A percentile compares a stretch with the other conserved stretches of the same genome.
These are phyloP conservation scores for Numida meleagris DNA, from an alignment of 2,113 vertebrate genomes.

Conservation along the genomic window DNA sequence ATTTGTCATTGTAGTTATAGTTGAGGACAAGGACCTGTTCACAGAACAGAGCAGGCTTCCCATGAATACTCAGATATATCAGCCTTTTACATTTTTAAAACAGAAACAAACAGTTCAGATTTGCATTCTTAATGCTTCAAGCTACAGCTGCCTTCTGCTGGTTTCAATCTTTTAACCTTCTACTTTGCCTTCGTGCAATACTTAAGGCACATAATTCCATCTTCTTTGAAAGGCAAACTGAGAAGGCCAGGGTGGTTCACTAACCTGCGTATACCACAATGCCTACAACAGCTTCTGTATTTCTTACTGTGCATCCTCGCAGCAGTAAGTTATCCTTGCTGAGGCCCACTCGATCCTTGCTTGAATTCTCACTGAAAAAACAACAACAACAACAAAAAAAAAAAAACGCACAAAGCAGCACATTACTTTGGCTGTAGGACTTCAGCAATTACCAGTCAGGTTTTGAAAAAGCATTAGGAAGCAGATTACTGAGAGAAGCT, in stretches of 20 bases:
- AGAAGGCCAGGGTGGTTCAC: neutral
- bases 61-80: neutral
- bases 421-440: neutral
- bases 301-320: conserved; percentile 91
- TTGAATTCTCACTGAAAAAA: conserved; percentile 83
- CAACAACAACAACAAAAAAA: neutral
- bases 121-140: neutral
- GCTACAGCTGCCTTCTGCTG: neutral
- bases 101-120: neutral
- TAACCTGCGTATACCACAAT: conserved; percentile 96
- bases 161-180: neutral
- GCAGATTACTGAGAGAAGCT: neutral
- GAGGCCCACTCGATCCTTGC: conserved; percentile 85
- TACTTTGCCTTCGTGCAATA: neutral
- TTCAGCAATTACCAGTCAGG: neutral
- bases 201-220: neutral
- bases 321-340: conserved; percentile 89
- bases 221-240: neutral
- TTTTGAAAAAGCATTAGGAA: neutral
- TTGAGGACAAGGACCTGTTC: neutral
- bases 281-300: conserved; percentile 91
- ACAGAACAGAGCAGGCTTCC: neutral
- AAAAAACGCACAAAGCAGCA: neutral
- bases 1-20: neutral
- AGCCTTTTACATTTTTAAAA: neutral